phyloP scores from a whole-genome alignment of 2,113 vertebrate genomes.

The Cyanoramphus novaezelandiae region DNA sequence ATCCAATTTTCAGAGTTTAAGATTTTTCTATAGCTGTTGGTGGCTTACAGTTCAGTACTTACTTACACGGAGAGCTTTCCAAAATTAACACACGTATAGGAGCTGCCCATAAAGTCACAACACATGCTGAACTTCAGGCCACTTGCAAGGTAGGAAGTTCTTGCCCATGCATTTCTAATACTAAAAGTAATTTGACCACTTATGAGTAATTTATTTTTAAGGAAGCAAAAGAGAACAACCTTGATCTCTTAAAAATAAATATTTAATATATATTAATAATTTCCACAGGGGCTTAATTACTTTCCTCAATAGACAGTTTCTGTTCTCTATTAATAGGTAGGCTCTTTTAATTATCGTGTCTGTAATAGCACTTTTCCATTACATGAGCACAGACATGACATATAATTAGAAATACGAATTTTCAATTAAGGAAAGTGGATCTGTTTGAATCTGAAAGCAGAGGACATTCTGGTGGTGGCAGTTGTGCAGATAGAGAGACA shows the following conservation, averaged over 20 bases:
- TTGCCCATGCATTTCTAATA: not conserved
- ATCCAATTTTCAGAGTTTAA: not conserved
- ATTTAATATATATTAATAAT: not conserved
- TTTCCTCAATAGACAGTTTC: not conserved
- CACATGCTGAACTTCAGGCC: not conserved
- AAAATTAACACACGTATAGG: not conserved
- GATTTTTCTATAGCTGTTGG: not conserved
- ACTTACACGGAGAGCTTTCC: not conserved
- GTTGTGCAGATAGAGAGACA: not conserved
- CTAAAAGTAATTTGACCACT: not conserved
- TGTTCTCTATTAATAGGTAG: not conserved
- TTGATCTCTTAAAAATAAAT: not conserved
- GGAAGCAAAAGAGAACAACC: not conserved
- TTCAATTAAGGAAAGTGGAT: not conserved
- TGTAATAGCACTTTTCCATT: not conserved
- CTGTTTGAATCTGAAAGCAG: not conserved
- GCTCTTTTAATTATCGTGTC: not conserved
- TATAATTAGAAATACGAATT: conserved; percentile 22
- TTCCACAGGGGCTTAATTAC: not conserved
- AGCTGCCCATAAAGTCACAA: not conserved
- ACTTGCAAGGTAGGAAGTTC: not conserved
- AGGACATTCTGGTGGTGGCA: not conserved
- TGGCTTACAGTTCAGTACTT: not conserved
- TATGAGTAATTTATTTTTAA: not conserved
- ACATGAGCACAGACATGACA: not conserved